These are phyloP conservation scores for Rissa tridactyla DNA, from an alignment of 2,113 vertebrate species.

Conservation along the genomic window DNA sequence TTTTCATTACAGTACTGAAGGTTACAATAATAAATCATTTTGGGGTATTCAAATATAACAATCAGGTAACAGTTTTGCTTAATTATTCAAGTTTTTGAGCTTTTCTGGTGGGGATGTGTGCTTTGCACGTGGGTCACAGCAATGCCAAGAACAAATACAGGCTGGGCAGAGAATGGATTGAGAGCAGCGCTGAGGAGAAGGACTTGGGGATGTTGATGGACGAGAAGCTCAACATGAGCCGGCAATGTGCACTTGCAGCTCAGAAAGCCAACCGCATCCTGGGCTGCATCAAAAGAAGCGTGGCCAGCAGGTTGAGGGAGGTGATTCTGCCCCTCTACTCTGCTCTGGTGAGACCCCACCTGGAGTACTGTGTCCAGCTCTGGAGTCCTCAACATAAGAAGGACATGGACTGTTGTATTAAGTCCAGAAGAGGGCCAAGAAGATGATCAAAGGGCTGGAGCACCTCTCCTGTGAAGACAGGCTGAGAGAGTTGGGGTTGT, in stretches of 20 bases:
- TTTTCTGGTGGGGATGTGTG: background rate
- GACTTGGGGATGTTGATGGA: background rate
- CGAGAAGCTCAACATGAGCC: background rate
- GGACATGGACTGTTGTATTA: background rate
- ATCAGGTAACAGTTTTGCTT: background rate
- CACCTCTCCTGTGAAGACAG: background rate
- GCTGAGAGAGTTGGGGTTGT: background rate
- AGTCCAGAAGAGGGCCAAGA: background rate
- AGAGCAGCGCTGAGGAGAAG: background rate
- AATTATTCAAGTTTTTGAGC: background rate
- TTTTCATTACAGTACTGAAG: background rate
- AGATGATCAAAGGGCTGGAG: background rate
- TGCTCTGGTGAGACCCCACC: background rate
- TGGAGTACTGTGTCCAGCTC: background rate
- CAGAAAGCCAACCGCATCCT: background rate
- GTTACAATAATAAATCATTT: background rate
- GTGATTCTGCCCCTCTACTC: background rate
- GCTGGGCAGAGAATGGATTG: background rate
- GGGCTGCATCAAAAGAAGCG: background rate
- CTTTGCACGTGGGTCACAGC: background rate
- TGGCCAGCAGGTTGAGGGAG: background rate
- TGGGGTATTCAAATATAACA: background rate
- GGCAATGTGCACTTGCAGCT: background rate
- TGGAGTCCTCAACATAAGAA: background rate
- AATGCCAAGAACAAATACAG: background rate